Evolutionary conservation across 2,113 vertebrate genomes (phyloP).

Genomic region (Neolamprologus longior): DNA sequence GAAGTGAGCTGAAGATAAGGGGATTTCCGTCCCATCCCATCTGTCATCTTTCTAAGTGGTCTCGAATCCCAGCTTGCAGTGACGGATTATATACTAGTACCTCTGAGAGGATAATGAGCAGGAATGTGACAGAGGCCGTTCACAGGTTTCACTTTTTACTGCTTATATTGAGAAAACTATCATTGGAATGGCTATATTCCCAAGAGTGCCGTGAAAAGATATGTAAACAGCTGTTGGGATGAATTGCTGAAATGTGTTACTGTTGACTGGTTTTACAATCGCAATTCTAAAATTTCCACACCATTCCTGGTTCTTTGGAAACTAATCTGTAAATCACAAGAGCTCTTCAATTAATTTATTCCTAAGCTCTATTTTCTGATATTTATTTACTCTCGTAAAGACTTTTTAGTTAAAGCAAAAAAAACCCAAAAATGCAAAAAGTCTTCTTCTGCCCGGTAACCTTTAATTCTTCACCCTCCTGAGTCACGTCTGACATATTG

Average conservation of each 20-base stretch:
- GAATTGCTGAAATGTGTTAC: background rate
- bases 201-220: background rate
- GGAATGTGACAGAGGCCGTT: background rate
- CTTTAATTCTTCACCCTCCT: background rate
- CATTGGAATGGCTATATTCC: background rate
- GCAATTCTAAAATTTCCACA: background rate
- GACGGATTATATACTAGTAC: conserved; percentile 31
- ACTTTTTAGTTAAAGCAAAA: background rate
- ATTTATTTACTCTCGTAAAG: background rate
- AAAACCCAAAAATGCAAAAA: rapidly evolving
- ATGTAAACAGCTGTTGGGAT: background rate
- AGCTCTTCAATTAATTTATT: background rate
- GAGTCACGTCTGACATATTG: background rate
- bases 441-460: background rate
- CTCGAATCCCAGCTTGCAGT: conserved; percentile 41
- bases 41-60: conserved; percentile 65
- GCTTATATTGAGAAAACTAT: background rate
- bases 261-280: rapidly evolving
- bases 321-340: background rate
- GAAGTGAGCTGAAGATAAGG: conserved; percentile 54
- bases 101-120: conserved; percentile 32
- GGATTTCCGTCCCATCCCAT: conserved; percentile 63
- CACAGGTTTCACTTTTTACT: conserved; percentile 16
- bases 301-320: background rate
- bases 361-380: background rate